Percentiles rank a stretch among this genome's conserved stretches.
phyloP scores from a whole-genome alignment of 2,113 vertebrate genomes.

The Cnemophilus loriae region DNA sequence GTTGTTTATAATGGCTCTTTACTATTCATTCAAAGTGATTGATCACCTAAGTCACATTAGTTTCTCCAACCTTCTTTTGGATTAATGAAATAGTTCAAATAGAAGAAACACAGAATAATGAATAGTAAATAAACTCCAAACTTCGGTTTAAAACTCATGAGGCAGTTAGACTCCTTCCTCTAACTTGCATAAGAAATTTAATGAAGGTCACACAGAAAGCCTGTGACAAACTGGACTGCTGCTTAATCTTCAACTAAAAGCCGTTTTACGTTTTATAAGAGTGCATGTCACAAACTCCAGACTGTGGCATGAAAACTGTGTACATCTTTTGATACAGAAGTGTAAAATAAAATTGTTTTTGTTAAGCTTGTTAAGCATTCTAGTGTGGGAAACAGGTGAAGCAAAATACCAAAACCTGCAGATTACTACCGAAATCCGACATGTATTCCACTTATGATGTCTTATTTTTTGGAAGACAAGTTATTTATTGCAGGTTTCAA shows the following conservation, averaged over 20 bases:
- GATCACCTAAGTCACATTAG: neutral
- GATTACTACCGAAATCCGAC: neutral
- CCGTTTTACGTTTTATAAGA: neutral
- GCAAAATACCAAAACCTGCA: neutral
- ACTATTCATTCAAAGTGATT: neutral
- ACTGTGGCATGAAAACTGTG: neutral
- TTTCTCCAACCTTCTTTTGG: neutral
- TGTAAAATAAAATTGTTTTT: neutral
- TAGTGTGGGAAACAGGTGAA: neutral
- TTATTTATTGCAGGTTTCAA: neutral
- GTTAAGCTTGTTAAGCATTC: neutral
- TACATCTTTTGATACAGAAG: neutral
- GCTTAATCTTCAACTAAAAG: neutral
- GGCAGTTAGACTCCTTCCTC: neutral
- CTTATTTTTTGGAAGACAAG: neutral
- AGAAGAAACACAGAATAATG: neutral
- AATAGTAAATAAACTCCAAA: neutral
- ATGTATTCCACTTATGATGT: neutral
- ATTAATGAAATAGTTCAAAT: constrained; percentile 18
- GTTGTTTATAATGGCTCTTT: neutral
- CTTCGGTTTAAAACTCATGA: neutral
- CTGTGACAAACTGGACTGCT: neutral
- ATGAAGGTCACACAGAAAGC: neutral
- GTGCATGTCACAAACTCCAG: neutral
- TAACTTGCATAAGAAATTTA: neutral